These are phyloP conservation scores for Lithobates pipiens DNA, from an alignment of 2,797 vertebrate species.

Conservation along the genomic window DNA sequence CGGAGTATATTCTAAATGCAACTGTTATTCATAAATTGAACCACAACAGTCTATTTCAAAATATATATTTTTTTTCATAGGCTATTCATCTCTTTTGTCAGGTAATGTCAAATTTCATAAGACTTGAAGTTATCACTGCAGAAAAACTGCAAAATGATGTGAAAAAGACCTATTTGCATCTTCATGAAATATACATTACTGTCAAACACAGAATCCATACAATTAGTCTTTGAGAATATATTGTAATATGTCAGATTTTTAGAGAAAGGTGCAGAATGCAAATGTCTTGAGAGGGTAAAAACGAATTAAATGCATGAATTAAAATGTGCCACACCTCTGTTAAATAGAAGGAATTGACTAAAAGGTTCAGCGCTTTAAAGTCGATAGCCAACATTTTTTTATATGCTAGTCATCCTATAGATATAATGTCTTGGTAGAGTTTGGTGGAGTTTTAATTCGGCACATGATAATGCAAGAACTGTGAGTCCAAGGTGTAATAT, in stretches of 20 bases:
- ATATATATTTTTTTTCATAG: slow-evolving; percentile 26
- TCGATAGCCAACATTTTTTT: not conserved
- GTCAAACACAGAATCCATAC: slow-evolving; percentile 53
- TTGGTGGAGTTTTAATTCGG: not conserved
- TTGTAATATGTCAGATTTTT: slow-evolving; percentile 52
- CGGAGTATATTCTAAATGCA: slow-evolving; percentile 10
- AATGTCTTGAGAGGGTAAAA: slow-evolving; percentile 27
- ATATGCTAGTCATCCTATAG: no score
- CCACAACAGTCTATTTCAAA: slow-evolving; percentile 19
- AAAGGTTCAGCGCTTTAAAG: not conserved
- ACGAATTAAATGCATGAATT: slow-evolving; percentile 30
- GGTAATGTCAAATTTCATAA: slow-evolving; percentile 55
- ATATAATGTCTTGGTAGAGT: not conserved
- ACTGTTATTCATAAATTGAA: slow-evolving; percentile 21
- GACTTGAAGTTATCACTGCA: slow-evolving; percentile 41
- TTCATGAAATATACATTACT: slow-evolving; percentile 57
- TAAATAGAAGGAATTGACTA: not conserved
- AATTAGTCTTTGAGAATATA: slow-evolving; percentile 56
- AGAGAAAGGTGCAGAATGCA: slow-evolving; percentile 1
- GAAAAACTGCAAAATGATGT: slow-evolving; percentile 48
- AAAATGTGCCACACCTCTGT: not conserved
- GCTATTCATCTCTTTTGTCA: slow-evolving; percentile 51
- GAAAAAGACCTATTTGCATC: slow-evolving; percentile 50
- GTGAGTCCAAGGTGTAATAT: no score
- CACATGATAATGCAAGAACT: not conserved